Evolutionary conservation across 2,797 vertebrate genomes (phyloP).

Genomic region (Coilia nasus): DNA sequence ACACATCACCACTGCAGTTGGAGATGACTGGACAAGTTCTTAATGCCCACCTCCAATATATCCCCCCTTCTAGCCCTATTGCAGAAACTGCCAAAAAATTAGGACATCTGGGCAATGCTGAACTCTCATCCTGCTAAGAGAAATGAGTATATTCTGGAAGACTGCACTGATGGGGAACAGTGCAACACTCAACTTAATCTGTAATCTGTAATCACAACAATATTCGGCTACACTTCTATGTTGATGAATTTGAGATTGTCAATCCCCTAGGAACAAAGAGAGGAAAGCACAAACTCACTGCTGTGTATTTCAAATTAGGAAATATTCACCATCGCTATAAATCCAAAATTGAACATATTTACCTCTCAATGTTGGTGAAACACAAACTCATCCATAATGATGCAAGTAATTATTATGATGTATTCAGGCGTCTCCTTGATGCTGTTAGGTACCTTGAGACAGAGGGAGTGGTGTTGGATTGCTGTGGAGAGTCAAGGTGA

Average conservation of each 20-base stretch:
- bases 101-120: not conserved
- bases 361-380: not conserved
- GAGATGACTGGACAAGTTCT: not conserved
- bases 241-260: no score
- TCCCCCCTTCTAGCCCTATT: not conserved
- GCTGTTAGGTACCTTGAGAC: no score
- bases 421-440: no score
- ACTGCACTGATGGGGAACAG: no score
- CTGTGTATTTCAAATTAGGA: not conserved
- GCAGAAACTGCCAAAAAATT: not conserved
- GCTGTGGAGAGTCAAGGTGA: no score
- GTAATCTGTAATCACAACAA: not conserved
- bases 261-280: no score
- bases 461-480: no score
- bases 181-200: not conserved
- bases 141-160: not conserved
- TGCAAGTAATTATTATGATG: no score
- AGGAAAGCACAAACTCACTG: no score
- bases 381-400: not conserved
- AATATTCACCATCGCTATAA: not conserved
- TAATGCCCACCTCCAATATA: not conserved
- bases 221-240: no score
- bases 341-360: not conserved
- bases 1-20: constrained; percentile 24
- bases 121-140: not conserved